Conservation (phyloP, 2,113 vertebrate genomes). For the Lichenostomus cassidix region DNA sequence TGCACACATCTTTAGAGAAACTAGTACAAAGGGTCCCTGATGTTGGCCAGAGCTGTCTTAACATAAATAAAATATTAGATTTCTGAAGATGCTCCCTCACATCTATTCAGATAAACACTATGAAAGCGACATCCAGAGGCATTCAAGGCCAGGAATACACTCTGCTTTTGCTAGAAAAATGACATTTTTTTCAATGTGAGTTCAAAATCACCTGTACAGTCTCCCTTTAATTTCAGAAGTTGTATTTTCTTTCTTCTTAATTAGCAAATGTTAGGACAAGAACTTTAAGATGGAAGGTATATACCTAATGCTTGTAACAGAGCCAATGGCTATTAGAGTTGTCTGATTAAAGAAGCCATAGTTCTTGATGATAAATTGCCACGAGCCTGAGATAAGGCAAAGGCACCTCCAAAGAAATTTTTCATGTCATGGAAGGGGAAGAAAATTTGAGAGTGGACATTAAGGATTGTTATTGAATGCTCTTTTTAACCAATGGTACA, state of each 20-base stretch:
- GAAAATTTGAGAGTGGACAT: conserved; percentile 20
- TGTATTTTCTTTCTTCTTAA: conserved; percentile 29
- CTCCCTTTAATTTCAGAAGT: conserved; percentile 10
- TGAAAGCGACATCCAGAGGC: not conserved
- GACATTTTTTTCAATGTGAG: not conserved
- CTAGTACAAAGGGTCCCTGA: not conserved
- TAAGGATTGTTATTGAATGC: conserved; percentile 49
- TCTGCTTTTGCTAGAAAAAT: not conserved
- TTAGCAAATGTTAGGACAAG: conserved; percentile 43
- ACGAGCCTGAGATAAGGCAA: conserved; percentile 39
- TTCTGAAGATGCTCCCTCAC: not conserved
- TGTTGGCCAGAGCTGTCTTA: not conserved
- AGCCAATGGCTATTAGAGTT: conserved; percentile 40
- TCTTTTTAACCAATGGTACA: conserved; percentile 60
- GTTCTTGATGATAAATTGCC: conserved; percentile 64
- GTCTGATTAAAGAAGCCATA: conserved; percentile 60
- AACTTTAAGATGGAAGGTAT: conserved; percentile 19
- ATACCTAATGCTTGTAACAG: conserved; percentile 40
- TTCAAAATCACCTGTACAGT: not conserved
- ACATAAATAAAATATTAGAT: not conserved
- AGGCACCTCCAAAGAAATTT: conserved; percentile 62
- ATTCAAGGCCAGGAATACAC: not conserved
- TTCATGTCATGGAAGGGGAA: conserved; percentile 68
- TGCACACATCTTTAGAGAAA: not conserved
- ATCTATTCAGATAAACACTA: not conserved